Evolutionary conservation across 2,888 invertebrate genomes (phyloP).

Genomic region (Lasioglossum calceatum): DNA sequence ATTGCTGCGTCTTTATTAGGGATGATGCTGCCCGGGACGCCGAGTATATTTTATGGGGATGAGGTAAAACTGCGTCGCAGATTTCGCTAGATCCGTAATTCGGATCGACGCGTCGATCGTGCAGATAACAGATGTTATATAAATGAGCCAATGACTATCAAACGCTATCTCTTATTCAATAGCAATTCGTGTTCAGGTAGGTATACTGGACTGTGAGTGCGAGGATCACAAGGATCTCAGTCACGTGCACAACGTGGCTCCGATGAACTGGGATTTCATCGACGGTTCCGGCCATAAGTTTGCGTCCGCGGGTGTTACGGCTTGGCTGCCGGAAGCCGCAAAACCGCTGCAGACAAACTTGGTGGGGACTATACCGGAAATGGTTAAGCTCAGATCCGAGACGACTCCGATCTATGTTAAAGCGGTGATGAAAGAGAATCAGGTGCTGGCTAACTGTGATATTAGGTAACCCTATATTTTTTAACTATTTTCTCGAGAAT

Average conservation of each 20-base stretch:
- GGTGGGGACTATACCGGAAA: slow-evolving; percentile 86
- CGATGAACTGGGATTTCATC: slow-evolving; percentile 88
- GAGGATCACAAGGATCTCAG: slow-evolving; percentile 79
- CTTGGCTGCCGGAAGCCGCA: slow-evolving; percentile 88
- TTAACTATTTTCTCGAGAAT: neutral
- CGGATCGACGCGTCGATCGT: too few species aligned
- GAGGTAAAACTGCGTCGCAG: slow-evolving; percentile 87
- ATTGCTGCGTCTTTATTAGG: slow-evolving; percentile 90
- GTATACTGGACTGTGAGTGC: slow-evolving; percentile 78
- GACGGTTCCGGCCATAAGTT: slow-evolving; percentile 83
- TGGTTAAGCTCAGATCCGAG: slow-evolving; percentile 87
- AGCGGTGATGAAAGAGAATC: slow-evolving; percentile 88
- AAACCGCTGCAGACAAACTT: slow-evolving; percentile 84
- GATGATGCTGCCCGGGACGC: slow-evolving; percentile 93
- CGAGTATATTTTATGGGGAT: slow-evolving; percentile 96
- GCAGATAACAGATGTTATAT: too few species aligned
- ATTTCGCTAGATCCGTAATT: neutral
- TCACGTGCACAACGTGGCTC: slow-evolving; percentile 89
- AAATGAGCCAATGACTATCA: neutral
- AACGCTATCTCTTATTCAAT: neutral
- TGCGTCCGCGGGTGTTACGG: slow-evolving; percentile 83
- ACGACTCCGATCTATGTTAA: slow-evolving; percentile 91
- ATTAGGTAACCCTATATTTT: slow-evolving; percentile 84
- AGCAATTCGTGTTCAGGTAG: slow-evolving; percentile 71
- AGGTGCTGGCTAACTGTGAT: slow-evolving; percentile 88